Conservation (phyloP, 2,888 invertebrate species). For the Muscina levida region DNA sequence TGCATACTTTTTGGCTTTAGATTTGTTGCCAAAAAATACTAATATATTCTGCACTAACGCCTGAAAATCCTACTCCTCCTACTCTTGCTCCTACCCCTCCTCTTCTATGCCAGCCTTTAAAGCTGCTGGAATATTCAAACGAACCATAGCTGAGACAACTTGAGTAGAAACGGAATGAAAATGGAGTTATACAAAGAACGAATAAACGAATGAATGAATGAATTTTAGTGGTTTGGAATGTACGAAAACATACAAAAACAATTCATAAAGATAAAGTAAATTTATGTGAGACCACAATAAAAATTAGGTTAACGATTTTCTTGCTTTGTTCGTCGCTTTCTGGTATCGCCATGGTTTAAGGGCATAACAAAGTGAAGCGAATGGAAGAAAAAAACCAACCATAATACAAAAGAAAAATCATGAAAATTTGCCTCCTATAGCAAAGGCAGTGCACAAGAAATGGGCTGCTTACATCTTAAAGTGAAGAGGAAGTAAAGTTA, state of each 20-base stretch:
- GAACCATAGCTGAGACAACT: conserved; percentile 28
- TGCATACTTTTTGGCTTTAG: conserved; percentile 15
- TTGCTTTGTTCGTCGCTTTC: conserved; percentile 35
- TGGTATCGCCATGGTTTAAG: not conserved
- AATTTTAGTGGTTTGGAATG: conserved; percentile 24
- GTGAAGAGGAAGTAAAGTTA: not conserved
- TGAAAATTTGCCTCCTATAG: no score
- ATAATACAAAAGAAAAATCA: no score
- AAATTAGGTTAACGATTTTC: conserved; percentile 78
- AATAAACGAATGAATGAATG: conserved; percentile 16
- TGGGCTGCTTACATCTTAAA: no score
- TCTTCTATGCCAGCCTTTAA: conserved; percentile 37
- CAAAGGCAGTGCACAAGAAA: no score
- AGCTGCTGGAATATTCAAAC: conserved; percentile 58
- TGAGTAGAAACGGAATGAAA: not conserved
- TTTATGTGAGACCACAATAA: conserved; percentile 68
- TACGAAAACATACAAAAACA: conserved; percentile 45
- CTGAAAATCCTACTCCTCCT: not conserved
- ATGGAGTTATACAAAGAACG: not conserved
- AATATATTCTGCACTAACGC: not conserved
- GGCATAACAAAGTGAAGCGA: not conserved
- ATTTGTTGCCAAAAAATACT: conserved; percentile 19
- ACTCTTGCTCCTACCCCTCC: conserved; percentile 8
- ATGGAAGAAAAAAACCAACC: no score
- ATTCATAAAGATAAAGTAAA: conserved; percentile 66